Percentiles rank a stretch among this genome's conserved stretches.
phyloP scores from a whole-genome alignment of 2,888 invertebrate genomes.

The Oxycera nigricornis region DNA sequence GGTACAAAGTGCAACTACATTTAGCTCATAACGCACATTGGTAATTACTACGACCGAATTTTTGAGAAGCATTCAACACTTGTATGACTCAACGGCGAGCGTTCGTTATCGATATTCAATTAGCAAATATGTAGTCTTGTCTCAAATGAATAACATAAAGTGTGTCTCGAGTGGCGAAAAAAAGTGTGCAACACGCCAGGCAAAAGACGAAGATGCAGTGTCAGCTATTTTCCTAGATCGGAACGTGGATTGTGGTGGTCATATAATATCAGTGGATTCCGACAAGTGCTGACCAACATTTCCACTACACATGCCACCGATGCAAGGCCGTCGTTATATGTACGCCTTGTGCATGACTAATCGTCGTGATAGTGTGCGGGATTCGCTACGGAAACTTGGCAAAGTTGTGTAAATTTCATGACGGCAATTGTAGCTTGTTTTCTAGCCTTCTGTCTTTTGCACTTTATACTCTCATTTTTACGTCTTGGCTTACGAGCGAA shows the following conservation, averaged over 20 bases:
- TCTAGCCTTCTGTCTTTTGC: background rate
- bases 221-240: background rate
- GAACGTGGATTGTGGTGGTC: background rate
- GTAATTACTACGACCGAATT: no score
- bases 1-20: no score
- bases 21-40: no score
- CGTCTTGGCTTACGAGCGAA: background rate
- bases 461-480: background rate
- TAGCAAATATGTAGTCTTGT: no score
- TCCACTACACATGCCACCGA: conserved; percentile 1
- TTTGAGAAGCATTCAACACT: no score
- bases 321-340: conserved; percentile 17
- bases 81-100: no score
- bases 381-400: background rate
- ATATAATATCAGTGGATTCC: background rate
- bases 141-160: no score
- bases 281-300: conserved; percentile 13
- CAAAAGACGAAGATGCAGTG: background rate
- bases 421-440: background rate
- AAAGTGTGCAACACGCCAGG: background rate
- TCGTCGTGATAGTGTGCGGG: background rate
- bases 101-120: no score
- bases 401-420: background rate
- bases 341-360: conserved; percentile 18
- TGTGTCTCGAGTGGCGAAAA: no score